Evolutionary conservation across 2,888 invertebrate genomes (phyloP).

Genomic region (Shargacucullia verbasci): DNA sequence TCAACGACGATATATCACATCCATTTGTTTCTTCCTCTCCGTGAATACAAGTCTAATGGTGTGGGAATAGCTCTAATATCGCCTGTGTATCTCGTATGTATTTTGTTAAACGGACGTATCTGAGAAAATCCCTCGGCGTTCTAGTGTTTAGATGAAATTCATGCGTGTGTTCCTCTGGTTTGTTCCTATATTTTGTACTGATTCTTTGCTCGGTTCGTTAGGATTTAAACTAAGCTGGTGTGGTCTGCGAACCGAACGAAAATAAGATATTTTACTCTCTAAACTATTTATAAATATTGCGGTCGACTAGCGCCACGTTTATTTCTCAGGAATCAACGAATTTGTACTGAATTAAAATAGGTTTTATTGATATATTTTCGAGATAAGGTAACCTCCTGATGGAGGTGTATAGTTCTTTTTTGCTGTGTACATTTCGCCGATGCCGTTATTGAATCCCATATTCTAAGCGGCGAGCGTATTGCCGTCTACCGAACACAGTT

Average conservation of each 20-base stretch:
- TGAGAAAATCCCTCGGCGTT: slow-evolving; percentile 30
- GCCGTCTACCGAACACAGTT: too few relatives aligned
- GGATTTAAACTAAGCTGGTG: slow-evolving; percentile 14
- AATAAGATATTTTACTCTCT: too few relatives aligned
- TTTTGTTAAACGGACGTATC: slow-evolving; percentile 53
- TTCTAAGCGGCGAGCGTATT: too few relatives aligned
- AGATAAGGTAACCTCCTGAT: too few relatives aligned
- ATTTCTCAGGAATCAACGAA: too few relatives aligned
- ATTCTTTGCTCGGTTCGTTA: slow-evolving; percentile 20
- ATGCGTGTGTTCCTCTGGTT: slow-evolving; percentile 18
- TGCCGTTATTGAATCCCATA: too few relatives aligned
- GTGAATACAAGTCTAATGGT: slow-evolving; percentile 47
- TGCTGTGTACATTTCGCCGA: too few relatives aligned
- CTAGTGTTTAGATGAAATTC: slow-evolving; percentile 47
- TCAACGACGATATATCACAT: slow-evolving; percentile 16
- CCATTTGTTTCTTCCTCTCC: slow-evolving; percentile 21
- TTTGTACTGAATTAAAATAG: too few relatives aligned
- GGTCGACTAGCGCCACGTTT: too few relatives aligned
- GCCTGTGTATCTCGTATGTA: slow-evolving; percentile 48
- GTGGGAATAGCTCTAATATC: slow-evolving; percentile 55
- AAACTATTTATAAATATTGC: too few relatives aligned
- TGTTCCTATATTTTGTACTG: slow-evolving; percentile 24
- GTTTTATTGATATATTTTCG: too few relatives aligned
- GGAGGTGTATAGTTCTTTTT: too few relatives aligned
- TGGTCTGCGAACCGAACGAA: slow-evolving; percentile 5